Conservation (phyloP, 2,113 vertebrate genomes). For the Barbus barbus region DNA sequence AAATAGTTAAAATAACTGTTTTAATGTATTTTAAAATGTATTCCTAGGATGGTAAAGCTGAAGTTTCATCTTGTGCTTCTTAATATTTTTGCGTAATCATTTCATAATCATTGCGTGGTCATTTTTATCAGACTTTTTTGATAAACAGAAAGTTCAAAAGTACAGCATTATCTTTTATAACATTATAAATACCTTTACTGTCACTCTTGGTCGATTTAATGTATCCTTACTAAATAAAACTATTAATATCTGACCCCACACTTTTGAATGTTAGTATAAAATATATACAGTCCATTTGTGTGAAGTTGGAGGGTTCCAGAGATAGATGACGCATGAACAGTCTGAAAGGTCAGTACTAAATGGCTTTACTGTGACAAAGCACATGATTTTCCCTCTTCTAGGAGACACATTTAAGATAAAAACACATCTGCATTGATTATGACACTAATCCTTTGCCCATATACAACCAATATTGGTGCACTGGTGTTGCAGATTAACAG, state of each 20-base stretch:
- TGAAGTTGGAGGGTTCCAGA: neutral
- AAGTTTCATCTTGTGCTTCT: neutral
- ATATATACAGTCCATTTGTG: neutral
- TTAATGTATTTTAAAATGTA: neutral
- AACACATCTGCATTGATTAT: constrained; percentile 28
- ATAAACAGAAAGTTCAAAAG: too few species aligned
- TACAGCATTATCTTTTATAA: too few species aligned
- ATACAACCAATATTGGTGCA: neutral
- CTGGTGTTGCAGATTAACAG: neutral
- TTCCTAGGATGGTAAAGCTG: too few species aligned
- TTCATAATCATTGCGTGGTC: too few species aligned
- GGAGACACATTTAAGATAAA: constrained; percentile 12
- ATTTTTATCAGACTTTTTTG: neutral
- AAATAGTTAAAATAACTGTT: neutral
- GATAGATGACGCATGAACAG: neutral
- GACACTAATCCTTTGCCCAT: neutral
- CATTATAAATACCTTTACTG: neutral
- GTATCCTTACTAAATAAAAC: neutral
- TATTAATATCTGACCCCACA: neutral
- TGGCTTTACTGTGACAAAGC: constrained; percentile 21
- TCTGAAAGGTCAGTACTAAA: constrained; percentile 17
- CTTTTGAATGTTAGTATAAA: neutral
- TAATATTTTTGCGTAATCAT: neutral
- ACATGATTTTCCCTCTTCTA: neutral
- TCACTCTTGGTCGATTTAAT: neutral